phyloP scores from a whole-genome alignment of 2,888 invertebrate genomes.

The Epinotia brunnichana region DNA sequence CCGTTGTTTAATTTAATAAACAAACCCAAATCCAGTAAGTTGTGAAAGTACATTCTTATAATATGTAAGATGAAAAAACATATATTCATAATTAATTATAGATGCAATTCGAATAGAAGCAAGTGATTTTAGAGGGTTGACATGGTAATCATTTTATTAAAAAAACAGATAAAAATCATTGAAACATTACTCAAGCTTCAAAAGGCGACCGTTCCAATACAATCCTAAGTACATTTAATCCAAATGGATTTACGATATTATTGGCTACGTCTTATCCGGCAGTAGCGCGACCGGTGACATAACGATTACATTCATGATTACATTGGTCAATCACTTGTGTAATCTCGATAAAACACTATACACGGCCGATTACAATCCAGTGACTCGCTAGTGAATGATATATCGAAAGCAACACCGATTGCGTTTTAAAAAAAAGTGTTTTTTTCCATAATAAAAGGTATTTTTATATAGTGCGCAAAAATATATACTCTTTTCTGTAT shows the following conservation, averaged over 20 bases:
- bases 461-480: constrained; percentile 58
- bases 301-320: constrained; percentile 23
- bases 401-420: constrained; percentile 34
- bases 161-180: constrained; percentile 20
- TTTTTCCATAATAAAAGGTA: constrained; percentile 54
- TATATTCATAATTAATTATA: neutral
- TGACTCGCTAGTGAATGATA: constrained; percentile 28
- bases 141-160: constrained; percentile 21
- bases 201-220: constrained; percentile 4
- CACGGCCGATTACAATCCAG: constrained; percentile 22
- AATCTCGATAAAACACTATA: constrained; percentile 22
- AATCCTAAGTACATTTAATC: constrained; percentile 9
- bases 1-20: neutral
- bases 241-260: constrained; percentile 21
- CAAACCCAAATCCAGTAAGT: neutral
- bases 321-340: constrained; percentile 33
- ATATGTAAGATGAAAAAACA: neutral
- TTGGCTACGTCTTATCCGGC: constrained; percentile 18
- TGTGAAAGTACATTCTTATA: neutral
- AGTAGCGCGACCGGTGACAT: constrained; percentile 27
- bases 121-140: neutral
- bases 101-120: neutral
- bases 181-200: constrained; percentile 20
- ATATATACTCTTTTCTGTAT: constrained; percentile 52
- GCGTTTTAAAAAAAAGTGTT: neutral